Percentiles rank a stretch among this genome's conserved stretches.
Evolutionary conservation across 2,888 invertebrate species (phyloP).

Genomic region (Ectemnius cavifrons): DNA sequence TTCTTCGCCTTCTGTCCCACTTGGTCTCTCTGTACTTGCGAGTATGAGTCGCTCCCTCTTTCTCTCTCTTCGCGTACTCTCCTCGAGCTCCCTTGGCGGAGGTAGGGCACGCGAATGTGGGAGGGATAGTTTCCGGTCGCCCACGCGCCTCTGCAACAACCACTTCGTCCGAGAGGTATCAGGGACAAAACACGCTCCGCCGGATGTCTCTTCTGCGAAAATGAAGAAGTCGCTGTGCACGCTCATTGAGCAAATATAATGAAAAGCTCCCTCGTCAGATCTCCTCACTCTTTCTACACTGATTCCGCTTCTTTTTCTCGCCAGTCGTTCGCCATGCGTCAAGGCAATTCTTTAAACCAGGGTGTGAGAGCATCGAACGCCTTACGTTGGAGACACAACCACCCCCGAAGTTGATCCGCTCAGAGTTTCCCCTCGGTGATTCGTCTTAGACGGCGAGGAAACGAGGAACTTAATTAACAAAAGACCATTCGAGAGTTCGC

Average conservation of each 20-base stretch:
- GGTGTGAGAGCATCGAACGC: no score
- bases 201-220: slow-evolving; percentile 60
- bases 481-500: not conserved
- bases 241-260: slow-evolving; percentile 50
- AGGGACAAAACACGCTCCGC: slow-evolving; percentile 62
- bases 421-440: no score
- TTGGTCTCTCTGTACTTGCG: not conserved
- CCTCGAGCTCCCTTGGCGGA: slow-evolving; percentile 50
- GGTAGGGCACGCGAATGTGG: slow-evolving; percentile 76
- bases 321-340: no score
- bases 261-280: slow-evolving; percentile 27
- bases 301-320: not conserved
- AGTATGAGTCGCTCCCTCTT: not conserved
- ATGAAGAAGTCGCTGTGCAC: slow-evolving; percentile 52
- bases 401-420: no score
- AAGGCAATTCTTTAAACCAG: no score
- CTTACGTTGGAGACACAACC: no score
- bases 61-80: slow-evolving; percentile 29
- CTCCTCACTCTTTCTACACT: not conserved
- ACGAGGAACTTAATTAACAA: no score
- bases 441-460: no score
- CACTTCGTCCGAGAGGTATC: slow-evolving; percentile 64
- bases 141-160: slow-evolving; percentile 68
- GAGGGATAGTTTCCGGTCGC: slow-evolving; percentile 80
- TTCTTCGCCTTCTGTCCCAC: slow-evolving; percentile 20